phyloP scores from a whole-genome alignment of 2,888 invertebrate species.

The Entomobrya proxima region DNA sequence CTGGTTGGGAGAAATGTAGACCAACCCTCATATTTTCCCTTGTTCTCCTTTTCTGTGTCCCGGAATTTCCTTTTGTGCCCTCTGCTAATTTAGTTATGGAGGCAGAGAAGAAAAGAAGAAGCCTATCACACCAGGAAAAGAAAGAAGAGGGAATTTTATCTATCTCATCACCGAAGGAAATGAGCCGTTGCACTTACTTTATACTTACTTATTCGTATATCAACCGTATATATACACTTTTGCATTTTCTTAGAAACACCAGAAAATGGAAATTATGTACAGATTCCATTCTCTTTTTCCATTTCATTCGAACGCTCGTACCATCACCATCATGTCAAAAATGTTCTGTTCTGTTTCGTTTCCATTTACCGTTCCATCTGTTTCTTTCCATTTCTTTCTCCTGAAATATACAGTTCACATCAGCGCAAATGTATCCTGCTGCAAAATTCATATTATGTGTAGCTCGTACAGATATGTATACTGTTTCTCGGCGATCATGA shows the following conservation, averaged over 20 bases:
- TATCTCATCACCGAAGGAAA: conserved; percentile 29
- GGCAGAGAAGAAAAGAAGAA: no score
- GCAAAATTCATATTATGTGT: conserved; percentile 12
- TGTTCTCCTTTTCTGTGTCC: not conserved
- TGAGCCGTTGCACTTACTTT: conserved; percentile 36
- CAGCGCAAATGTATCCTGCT: not conserved
- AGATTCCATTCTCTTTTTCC: conserved; percentile 5
- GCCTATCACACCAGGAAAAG: not conserved
- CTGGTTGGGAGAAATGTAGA: no score
- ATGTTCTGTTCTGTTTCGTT: conserved; percentile 9
- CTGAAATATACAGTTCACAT: not conserved
- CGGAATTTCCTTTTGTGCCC: no score
- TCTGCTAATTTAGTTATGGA: conserved; percentile 50
- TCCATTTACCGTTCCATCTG: conserved; percentile 22
- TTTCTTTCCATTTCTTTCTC: no score
- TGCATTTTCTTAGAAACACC: not conserved
- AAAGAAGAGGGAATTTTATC: not conserved
- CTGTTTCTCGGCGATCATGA: not conserved
- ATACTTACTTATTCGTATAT: no score
- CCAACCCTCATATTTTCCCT: not conserved
- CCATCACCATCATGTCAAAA: conserved; percentile 1
- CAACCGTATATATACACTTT: no score
- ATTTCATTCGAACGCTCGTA: not conserved
- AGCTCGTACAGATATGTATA: not conserved
- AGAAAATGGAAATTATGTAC: not conserved